Conservation (phyloP, 2,113 vertebrate species). For the Indri indri region DNA sequence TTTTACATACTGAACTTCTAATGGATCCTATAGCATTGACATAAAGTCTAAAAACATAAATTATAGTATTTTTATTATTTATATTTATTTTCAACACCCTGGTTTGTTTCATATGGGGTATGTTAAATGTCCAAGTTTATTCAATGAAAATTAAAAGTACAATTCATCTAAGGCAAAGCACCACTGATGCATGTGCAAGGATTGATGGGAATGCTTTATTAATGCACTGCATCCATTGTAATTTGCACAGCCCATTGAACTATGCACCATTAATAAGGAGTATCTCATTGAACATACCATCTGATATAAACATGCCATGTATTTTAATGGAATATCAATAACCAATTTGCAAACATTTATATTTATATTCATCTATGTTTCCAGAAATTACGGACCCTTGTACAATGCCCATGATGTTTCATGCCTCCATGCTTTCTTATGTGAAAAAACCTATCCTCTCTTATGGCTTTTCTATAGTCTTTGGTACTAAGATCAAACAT, state of each 20-base stretch:
- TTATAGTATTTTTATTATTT: background rate
- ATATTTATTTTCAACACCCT: background rate
- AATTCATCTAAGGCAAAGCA: background rate
- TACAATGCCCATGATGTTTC: background rate
- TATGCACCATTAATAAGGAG: background rate
- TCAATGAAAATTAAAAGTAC: background rate
- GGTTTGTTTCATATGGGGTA: background rate
- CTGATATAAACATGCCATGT: background rate
- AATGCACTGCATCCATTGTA: background rate
- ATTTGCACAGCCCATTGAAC: background rate
- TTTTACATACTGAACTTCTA: background rate
- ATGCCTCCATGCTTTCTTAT: background rate
- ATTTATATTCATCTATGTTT: background rate
- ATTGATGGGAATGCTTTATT: background rate
- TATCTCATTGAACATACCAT: background rate
- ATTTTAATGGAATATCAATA: constrained; percentile 44
- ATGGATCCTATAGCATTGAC: background rate
- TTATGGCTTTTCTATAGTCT: background rate
- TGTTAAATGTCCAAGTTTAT: background rate
- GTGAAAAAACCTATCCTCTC: background rate
- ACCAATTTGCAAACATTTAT: background rate
- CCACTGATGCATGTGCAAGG: background rate
- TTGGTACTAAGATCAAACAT: background rate
- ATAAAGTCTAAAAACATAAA: background rate
- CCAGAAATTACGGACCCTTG: background rate